Evolutionary conservation across 2,888 invertebrate species (phyloP), one percentile per base, ranked within the genome.

Genomic region (Omphaloscelis lunosa): DNA sequence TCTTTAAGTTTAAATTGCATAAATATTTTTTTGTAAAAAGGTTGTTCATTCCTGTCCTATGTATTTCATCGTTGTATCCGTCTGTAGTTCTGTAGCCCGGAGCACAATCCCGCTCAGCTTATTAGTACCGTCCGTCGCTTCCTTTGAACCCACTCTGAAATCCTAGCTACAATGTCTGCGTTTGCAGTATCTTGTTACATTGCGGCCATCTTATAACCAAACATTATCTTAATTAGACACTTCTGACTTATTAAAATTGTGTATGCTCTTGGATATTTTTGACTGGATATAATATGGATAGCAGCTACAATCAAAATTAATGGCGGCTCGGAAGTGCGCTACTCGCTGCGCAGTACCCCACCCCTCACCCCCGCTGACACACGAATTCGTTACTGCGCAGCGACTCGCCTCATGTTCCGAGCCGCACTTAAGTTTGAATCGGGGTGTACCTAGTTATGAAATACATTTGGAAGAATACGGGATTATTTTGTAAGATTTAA

Each of bases 71-170:
- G 62, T 23, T 63, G 58, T 83, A 82, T 53, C 41, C 56, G 20
- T 61, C 34, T 79, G 20, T 69, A 61, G 34, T 34, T 68, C 70
- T 72, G 63, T 62, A 27, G 56, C 75, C 67, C 29, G 66, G 70
- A 78, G 82, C 77, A 72, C 72, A 77, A 77, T 29, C 63, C 59
- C 23, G 59, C 63, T 58, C 61, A 67, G 67, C 72, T 72, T 82
- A 77, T 73, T 73, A 67, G 65, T 34, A 34, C 39, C 39, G 75
- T 69, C 77, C 39, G 53, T 63, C 81, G 62, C 56, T 67, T 73
- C 74, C 83, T 86, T 86, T 88, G 88, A 77, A 68, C 53, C 66
- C 58, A 41, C 48, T 61, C 75, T 70, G 80, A 79, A 85, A 86
- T 75, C 29, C n/a, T 67, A 75, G 62, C 82, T 71, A 75, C 72